These are phyloP conservation scores for Meriones psammophilus DNA, from an alignment of 2,797 vertebrate genomes.

Conservation along the genomic window DNA sequence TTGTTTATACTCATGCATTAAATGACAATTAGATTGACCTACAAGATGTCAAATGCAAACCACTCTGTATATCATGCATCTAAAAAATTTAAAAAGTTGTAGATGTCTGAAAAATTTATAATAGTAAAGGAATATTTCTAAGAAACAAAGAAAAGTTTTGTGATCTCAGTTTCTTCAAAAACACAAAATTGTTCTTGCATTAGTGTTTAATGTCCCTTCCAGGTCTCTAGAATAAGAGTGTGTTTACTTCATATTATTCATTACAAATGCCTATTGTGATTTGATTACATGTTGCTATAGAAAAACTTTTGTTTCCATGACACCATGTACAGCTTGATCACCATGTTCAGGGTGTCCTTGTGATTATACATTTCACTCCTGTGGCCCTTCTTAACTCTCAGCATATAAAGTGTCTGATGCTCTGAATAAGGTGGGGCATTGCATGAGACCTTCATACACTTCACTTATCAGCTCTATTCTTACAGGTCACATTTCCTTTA, in stretches of 20 bases:
- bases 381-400: neutral
- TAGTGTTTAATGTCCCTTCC: neutral
- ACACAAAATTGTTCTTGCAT: neutral
- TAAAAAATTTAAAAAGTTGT: neutral
- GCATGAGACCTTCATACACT: neutral
- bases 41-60: neutral
- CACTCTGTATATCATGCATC: no score
- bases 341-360: neutral
- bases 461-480: no score
- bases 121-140: neutral
- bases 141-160: neutral
- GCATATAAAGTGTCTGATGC: no score
- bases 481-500: neutral
- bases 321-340: neutral
- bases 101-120: neutral
- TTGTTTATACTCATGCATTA: neutral
- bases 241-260: neutral
- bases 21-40: neutral
- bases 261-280: neutral
- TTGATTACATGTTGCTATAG: neutral
- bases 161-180: neutral
- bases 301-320: neutral
- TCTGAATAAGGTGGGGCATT: neutral
- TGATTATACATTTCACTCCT: neutral
- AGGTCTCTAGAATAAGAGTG: neutral